phyloP scores from a whole-genome alignment of 2,888 invertebrate species.

The Litoditis marina region DNA sequence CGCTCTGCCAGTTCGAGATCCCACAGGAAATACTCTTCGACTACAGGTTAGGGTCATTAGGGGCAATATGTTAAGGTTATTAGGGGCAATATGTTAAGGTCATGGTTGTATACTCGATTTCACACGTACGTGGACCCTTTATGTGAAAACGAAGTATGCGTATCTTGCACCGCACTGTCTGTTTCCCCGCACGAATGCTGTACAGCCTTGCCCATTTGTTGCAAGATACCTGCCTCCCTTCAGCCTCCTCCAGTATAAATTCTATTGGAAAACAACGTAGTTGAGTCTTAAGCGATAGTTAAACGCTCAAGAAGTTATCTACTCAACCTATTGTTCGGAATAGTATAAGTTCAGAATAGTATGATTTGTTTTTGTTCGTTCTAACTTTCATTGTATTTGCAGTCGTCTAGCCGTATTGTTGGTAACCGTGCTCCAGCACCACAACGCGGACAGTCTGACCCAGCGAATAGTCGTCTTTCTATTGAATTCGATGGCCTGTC shows the following conservation, averaged over 20 bases:
- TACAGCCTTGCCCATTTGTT: too few species aligned
- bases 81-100: too few species aligned
- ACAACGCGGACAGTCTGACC: slow-evolving; percentile 76
- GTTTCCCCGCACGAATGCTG: too few species aligned
- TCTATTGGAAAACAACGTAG: too few species aligned
- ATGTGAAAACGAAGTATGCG: too few species aligned
- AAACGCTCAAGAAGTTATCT: too few species aligned
- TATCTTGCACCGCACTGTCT: too few species aligned
- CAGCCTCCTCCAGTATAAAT: too few species aligned
- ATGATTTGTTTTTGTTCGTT: neutral
- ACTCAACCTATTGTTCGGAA: neutral
- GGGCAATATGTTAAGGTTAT: neutral
- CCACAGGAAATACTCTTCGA: slow-evolving; percentile 77
- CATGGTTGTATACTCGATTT: too few species aligned
- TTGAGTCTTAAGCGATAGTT: too few species aligned
- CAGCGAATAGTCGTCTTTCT: slow-evolving; percentile 90
- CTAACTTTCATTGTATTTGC: slow-evolving; percentile 11
- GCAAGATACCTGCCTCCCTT: too few species aligned
- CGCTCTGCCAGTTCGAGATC: slow-evolving; percentile 88
- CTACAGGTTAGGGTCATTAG: slow-evolving; percentile 50
- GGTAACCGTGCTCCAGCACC: slow-evolving; percentile 57
- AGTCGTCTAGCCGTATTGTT: slow-evolving; percentile 55
- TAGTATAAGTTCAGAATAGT: neutral
- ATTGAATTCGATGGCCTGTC: slow-evolving; percentile 90
- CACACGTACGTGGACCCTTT: too few species aligned